phyloP scores from a whole-genome alignment of 1,140 invertebrate genomes.

The Bombus difficillimus region DNA sequence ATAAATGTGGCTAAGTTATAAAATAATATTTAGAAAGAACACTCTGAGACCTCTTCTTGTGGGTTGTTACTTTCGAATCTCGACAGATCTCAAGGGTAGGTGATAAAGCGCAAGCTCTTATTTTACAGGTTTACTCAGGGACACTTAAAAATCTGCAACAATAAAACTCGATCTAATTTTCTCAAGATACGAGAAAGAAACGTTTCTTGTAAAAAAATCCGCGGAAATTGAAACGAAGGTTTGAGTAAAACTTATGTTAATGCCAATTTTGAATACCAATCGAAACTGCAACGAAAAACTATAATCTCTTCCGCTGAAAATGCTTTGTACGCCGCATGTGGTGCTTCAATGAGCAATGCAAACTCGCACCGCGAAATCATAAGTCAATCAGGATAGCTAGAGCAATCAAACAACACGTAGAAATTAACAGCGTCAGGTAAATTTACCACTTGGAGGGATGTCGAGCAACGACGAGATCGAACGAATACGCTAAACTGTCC shows the following conservation, averaged over 20 bases:
- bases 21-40: not conserved
- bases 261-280: not conserved
- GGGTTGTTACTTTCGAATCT: not conserved
- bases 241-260: accelerated
- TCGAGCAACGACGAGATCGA: slow-evolving; percentile 1
- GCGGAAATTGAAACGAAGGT: not conserved
- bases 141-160: not conserved
- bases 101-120: not conserved
- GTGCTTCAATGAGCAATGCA: not conserved
- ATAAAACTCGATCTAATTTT: not conserved
- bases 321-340: not conserved
- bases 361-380: slow-evolving; percentile 18
- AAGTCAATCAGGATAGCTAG: slow-evolving; percentile 28
- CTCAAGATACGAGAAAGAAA: not conserved
- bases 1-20: not conserved
- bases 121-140: not conserved
- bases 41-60: too few relatives aligned
- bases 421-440: slow-evolving; percentile 53
- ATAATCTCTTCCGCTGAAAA: too few relatives aligned
- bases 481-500: slow-evolving; percentile 38
- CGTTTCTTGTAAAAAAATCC: not conserved
- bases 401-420: slow-evolving; percentile 45
- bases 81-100: not conserved
- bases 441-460: slow-evolving; percentile 14
- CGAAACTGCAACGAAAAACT: not conserved